Base-by-base conservation (phyloP, 2,797 vertebrate genomes). In the Eulemur coronatus region DNA sequence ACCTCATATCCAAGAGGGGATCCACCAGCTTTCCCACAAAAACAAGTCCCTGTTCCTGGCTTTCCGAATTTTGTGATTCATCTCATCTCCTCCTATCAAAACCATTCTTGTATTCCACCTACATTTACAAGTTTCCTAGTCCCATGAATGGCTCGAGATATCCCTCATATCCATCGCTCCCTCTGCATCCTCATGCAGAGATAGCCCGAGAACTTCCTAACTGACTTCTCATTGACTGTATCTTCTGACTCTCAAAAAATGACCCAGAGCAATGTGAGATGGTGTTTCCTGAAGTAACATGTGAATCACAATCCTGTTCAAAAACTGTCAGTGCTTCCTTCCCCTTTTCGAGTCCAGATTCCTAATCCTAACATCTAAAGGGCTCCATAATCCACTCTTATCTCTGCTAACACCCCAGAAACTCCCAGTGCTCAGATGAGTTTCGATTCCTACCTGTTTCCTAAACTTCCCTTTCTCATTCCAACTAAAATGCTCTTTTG, bases 381-480 rank as follows among this genome's bases (percentile, higher is more conserved):
- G n/a, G 96, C 43, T 89, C 86, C n/a, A 33, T 84, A 78, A 95
- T 52, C 41, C 28, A 82, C 9, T 30, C 73, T 67, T 92, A 87
- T 52, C 79, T 57, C 73, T 41, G 28, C 57, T 75, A 82, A 76
- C 20, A 84, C 50, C 26, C 50, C 72, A 61, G 30, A 93, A 78
- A 81, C 46, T 86, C 78, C 38, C n/a, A 70, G 8, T n/a, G 24
- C 63, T 59, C 92, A 43, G 55, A 88, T 6, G 50, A 89, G 43
- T 79, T 73, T 94, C 14, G 15, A 38, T 57, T 94, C 52, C 61
- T 63, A 76, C n/a, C 65, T 81, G 33, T 65, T 87, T 75, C 67
- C n/a, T 82, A 65, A 94, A 88, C 57, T 38, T 91, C 38, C 30
- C 69, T 88, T 91, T 91, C 78, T 75, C 13, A 17, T 35, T 72